A percentile compares a stretch with the other conserved stretches of the same genome.
phyloP scores from a whole-genome alignment of 2,797 vertebrate species.

The Alfaro cultratus region DNA sequence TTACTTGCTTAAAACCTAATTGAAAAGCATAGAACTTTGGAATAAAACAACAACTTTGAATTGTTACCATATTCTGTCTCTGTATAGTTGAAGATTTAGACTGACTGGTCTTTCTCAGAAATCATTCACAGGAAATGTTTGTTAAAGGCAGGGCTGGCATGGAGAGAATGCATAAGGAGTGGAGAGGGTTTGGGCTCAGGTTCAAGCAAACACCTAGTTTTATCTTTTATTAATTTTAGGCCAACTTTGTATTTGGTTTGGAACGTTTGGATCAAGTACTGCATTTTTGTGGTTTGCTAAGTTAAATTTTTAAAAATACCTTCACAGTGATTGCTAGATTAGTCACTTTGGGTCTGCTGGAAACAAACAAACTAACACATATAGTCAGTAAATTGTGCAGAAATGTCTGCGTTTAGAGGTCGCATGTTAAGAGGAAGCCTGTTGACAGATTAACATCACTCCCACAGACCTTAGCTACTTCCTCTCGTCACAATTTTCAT shows the following conservation, averaged over 20 bases:
- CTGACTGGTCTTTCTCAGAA: constrained; percentile 40
- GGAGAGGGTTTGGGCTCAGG: constrained; percentile 38
- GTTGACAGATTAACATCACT: constrained; percentile 65
- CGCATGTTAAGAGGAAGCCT: constrained; percentile 65
- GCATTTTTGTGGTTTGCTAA: neutral
- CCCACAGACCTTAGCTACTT: constrained; percentile 68
- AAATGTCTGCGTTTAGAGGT: constrained; percentile 26
- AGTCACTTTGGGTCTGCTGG: neutral
- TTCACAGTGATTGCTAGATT: neutral
- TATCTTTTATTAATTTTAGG: neutral
- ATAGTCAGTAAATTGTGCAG: constrained; percentile 7
- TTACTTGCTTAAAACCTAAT: neutral
- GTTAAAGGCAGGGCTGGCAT: constrained; percentile 70
- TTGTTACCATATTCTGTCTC: neutral
- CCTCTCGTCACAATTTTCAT: constrained; percentile 75
- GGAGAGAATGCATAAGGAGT: constrained; percentile 69
- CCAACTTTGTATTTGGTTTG: constrained; percentile 14
- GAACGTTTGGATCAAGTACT: constrained; percentile 7
- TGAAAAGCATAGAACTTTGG: neutral
- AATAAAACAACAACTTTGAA: neutral
- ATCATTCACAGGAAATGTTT: constrained; percentile 67
- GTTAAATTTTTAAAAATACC: neutral
- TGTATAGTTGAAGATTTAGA: constrained; percentile 2
- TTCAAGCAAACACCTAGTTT: constrained; percentile 12
- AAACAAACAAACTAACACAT: constrained; percentile 1